Base-by-base conservation (phyloP, 1,140 invertebrate species). In the Scaptomyza montana region DNA sequence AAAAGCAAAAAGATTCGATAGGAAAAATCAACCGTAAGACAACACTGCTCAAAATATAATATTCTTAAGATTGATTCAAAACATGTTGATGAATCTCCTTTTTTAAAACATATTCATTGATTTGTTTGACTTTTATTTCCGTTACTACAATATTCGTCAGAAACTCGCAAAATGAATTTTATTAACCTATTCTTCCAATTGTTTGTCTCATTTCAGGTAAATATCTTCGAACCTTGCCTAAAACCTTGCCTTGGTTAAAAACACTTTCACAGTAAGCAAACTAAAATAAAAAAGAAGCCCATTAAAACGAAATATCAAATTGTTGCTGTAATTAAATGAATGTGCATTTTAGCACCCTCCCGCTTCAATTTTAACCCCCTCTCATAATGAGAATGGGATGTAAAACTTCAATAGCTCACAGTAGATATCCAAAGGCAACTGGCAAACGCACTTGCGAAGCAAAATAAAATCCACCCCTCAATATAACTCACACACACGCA, bases 381-480 rank as follows among this genome's bases (percentile, higher is more conserved):
- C 8, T 30, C 12, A 54, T 62, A 74, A 36, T 63, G 62, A 36
- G 9, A 36, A 36, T 9, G 33, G 8, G 7, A 36, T 2, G 63
- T 55, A 80, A 80, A 84, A 76, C 76, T 82, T 84, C 66, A 53
- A 76, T 78, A 64, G 47, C 63, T 28, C 57, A 55, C 53, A 49
- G 39, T 7, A 36, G 33, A 36, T 36, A 43, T 43, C 2, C 9
- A 3, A 2, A 9, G 39, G 33, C 10, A 16, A 54, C 51, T 50
- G 49, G 12, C 49, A 46, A 62, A 39, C 67, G 57, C 60, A 65
- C 39, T 53, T 45, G 19, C 36, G 12, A 60, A 33, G 30, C 47
- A 36, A 50, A 72, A 77, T 47, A 49, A 71, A 86, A 86, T 75
- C 84, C 66, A 87, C 84, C 84, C 82, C 54, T 77, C 66, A 60